phyloP scores from a whole-genome alignment of 2,797 vertebrate genomes.

The Lutjanus argentimaculatus region DNA sequence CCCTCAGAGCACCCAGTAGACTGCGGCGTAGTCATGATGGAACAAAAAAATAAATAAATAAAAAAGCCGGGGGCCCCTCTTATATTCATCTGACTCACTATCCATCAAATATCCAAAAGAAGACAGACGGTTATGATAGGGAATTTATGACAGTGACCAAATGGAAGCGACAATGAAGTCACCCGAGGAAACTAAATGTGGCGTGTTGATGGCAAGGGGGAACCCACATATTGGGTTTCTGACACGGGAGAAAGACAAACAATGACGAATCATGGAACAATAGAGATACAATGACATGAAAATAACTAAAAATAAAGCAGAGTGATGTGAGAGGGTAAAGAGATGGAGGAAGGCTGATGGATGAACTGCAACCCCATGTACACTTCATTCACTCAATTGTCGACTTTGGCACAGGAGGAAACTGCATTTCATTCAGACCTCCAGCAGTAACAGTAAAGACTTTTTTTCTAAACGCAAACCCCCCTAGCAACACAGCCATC shows the following conservation, averaged over 20 bases:
- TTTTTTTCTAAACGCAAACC: constrained; percentile 9
- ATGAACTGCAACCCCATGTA: constrained; percentile 16
- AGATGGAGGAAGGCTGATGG: background rate
- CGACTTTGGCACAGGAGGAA: constrained; percentile 38
- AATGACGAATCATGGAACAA: constrained; percentile 46
- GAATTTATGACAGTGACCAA: constrained; percentile 51
- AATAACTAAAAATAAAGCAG: constrained; percentile 20
- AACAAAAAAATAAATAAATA: constrained; percentile 4
- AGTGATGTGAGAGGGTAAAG: constrained; percentile 5
- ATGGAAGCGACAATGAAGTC: constrained; percentile 68
- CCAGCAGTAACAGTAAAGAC: constrained; percentile 38
- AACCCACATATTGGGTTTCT: constrained; percentile 21
- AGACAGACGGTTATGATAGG: constrained; percentile 60
- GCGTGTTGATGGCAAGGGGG: constrained; percentile 31
- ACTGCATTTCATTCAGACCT: constrained; percentile 67
- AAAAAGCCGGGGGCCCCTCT: background rate
- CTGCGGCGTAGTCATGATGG: constrained; percentile 42
- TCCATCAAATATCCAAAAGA: constrained; percentile 59
- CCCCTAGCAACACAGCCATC: constrained; percentile 11
- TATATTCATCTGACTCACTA: constrained; percentile 55
- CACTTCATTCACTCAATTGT: constrained; percentile 15
- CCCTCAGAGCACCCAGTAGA: constrained; percentile 53
- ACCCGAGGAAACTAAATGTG: constrained; percentile 64
- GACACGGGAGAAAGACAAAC: constrained; percentile 37
- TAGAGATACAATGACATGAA: constrained; percentile 25